These are phyloP conservation scores for Zaprionus davidi DNA, from an alignment of 1,140 invertebrate genomes.

Conservation along the genomic window DNA sequence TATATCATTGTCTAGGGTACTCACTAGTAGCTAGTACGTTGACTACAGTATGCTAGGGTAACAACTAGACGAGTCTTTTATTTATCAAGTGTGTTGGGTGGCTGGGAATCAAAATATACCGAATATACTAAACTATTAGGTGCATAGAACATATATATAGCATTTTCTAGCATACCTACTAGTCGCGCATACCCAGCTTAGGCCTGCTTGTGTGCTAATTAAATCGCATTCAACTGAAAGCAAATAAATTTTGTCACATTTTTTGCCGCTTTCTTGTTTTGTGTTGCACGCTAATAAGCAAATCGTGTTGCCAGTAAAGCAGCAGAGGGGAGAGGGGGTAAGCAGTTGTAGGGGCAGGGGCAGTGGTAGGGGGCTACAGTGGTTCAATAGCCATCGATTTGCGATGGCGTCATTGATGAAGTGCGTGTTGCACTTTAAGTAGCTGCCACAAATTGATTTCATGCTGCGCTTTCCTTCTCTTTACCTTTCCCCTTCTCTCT, in stretches of 20 bases:
- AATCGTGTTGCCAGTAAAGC: conserved; percentile 58
- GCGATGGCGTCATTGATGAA: conserved; percentile 42
- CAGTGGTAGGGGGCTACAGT: not conserved
- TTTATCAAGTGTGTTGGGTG: too few species aligned
- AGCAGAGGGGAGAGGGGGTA: not conserved
- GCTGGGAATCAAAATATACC: too few species aligned
- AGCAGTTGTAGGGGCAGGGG: not conserved
- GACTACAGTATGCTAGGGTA: too few species aligned
- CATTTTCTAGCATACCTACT: too few species aligned
- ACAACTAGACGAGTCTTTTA: too few species aligned
- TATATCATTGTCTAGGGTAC: too few species aligned
- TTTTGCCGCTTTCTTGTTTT: conserved; percentile 39
- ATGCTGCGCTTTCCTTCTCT: conserved; percentile 46
- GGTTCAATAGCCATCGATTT: conserved; percentile 33
- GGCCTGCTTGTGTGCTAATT: conserved; percentile 62
- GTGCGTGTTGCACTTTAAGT: conserved; percentile 77
- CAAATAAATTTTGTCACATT: conserved; percentile 57
- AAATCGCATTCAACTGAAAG: conserved; percentile 54
- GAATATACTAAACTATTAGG: too few species aligned
- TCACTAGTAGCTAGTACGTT: too few species aligned
- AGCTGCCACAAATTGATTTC: conserved; percentile 82
- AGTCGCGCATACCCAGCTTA: not conserved
- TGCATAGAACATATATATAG: too few species aligned
- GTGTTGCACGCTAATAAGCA: conserved; percentile 64
- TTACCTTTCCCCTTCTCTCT: not conserved